phyloP scores from a whole-genome alignment of 1,140 invertebrate species.

The Meloidogyne floridensis region DNA sequence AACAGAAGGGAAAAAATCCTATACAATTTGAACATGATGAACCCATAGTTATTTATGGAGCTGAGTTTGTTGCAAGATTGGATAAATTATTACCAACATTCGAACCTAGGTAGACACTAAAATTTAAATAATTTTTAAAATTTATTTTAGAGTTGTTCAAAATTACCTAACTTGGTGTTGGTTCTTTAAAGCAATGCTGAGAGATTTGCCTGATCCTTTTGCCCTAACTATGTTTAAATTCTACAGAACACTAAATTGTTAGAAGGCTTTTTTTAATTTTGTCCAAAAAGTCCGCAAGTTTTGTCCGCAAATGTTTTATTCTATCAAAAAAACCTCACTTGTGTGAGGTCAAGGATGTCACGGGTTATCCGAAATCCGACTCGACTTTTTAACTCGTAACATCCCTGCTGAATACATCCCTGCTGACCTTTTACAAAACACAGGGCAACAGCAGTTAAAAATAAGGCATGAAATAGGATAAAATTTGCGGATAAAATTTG shows the following conservation, averaged over 20 bases:
- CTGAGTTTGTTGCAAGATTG: constrained; percentile 61
- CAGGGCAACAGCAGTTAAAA: too few species aligned
- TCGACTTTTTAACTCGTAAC: too few species aligned
- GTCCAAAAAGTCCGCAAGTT: neutral
- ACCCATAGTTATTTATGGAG: constrained; percentile 62
- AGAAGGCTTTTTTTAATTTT: constrained; percentile 12
- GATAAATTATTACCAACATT: constrained; percentile 60
- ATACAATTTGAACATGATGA: constrained; percentile 55
- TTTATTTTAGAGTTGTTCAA: constrained; percentile 51
- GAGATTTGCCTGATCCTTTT: constrained; percentile 63
- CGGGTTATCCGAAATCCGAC: too few species aligned
- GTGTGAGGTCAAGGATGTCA: too few species aligned
- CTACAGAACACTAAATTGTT: constrained; percentile 62
- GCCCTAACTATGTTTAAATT: constrained; percentile 66
- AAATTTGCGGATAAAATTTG: too few species aligned
- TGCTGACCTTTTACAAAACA: too few species aligned
- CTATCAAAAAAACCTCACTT: too few species aligned
- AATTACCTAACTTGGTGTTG: constrained; percentile 65
- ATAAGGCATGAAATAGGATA: too few species aligned
- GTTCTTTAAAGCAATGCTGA: constrained; percentile 62
- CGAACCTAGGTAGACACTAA: constrained; percentile 46
- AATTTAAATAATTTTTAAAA: neutral
- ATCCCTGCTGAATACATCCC: too few species aligned
- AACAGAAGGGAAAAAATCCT: constrained; percentile 35
- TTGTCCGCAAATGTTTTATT: too few species aligned